Percentiles rank a stretch among this genome's conserved stretches.
phyloP scores from a whole-genome alignment of 2,113 vertebrate species.

The Grantiella picta region DNA sequence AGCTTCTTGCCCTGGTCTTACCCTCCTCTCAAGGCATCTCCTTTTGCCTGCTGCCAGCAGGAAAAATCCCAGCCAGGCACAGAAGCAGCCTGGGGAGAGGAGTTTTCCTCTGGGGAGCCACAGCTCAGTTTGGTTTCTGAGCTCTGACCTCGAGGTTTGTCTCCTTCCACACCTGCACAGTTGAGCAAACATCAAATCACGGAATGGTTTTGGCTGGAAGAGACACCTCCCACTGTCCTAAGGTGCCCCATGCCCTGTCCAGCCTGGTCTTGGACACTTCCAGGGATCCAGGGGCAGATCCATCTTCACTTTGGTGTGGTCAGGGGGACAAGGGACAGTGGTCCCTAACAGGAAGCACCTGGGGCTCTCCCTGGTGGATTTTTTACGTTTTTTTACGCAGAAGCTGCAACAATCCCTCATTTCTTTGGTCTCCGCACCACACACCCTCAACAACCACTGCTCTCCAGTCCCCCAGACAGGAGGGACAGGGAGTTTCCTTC shows the following conservation, averaged over 20 bases:
- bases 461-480: neutral
- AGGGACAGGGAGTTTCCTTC: rapidly evolving
- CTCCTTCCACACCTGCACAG: neutral
- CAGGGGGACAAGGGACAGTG: rapidly evolving
- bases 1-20: neutral
- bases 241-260: neutral
- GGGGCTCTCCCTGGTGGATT: neutral
- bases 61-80: neutral
- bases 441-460: neutral
- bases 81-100: neutral
- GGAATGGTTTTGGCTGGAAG: neutral
- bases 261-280: rapidly evolving
- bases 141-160: neutral
- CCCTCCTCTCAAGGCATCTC: neutral
- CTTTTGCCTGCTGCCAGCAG: neutral
- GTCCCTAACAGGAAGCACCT: rapidly evolving
- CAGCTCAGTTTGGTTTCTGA: neutral
- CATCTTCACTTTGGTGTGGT: neutral
- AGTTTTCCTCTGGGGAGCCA: neutral
- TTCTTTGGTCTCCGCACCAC: neutral
- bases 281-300: neutral
- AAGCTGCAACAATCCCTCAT: neutral
- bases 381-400: neutral
- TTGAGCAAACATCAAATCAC: neutral
- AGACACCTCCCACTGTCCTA: neutral